These are phyloP conservation scores for Drosophila atroscutellata DNA, from an alignment of 2,888 invertebrate genomes.

Conservation along the genomic window DNA sequence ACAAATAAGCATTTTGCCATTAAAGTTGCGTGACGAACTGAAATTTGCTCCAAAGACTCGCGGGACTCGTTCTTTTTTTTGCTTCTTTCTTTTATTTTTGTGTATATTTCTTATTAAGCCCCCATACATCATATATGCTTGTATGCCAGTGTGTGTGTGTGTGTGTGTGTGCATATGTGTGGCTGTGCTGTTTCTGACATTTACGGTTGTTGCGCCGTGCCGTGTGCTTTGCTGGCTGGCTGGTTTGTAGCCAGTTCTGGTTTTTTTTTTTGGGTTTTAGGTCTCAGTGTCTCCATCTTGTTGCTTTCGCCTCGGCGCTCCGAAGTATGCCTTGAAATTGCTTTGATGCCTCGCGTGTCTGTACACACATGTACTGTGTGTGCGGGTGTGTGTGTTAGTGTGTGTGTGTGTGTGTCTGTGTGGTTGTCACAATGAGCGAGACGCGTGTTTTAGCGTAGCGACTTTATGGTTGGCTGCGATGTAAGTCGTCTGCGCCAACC, in stretches of 20 bases:
- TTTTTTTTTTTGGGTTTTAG: constrained; percentile 30
- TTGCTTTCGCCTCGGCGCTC: constrained; percentile 52
- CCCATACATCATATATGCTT: constrained; percentile 9
- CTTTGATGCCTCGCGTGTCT: constrained; percentile 59
- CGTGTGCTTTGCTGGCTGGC: constrained; percentile 13
- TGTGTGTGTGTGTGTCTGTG: constrained; percentile 37
- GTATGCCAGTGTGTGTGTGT: constrained; percentile 10
- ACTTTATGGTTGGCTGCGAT: constrained; percentile 41
- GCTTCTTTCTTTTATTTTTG: constrained; percentile 36
- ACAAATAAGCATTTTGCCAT: constrained; percentile 73
- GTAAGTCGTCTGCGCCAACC: constrained; percentile 24
- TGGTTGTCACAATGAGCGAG: constrained; percentile 52
- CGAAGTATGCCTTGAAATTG: constrained; percentile 67
- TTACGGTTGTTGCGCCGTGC: constrained; percentile 58
- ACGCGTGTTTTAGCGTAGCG: constrained; percentile 53
- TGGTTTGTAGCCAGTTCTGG: constrained; percentile 20
- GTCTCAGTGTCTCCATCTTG: constrained; percentile 22
- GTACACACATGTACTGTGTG: neutral
- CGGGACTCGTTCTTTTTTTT: constrained; percentile 59
- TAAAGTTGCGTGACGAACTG: constrained; percentile 78
- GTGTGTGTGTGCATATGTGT: constrained; percentile 18
- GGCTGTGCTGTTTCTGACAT: constrained; percentile 57
- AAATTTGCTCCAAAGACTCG: constrained; percentile 75
- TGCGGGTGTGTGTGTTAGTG: neutral
- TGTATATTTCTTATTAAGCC: constrained; percentile 34